Percentiles rank a stretch among this genome's conserved stretches.
Evolutionary conservation across 1,140 invertebrate species (phyloP).

Genomic region (Euura saliciscinereae): DNA sequence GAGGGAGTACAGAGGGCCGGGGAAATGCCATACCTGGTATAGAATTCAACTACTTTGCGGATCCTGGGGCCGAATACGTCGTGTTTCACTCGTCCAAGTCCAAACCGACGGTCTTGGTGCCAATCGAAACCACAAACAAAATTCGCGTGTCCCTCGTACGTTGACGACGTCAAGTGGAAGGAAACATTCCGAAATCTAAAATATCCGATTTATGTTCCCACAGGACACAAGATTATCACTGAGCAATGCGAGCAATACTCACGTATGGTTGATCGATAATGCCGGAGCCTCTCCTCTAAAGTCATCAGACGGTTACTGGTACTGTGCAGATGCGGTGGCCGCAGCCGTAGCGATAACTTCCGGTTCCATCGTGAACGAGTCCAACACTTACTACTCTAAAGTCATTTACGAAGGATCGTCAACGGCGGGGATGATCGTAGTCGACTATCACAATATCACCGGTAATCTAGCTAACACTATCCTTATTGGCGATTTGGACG

Average conservation of each 20-base stretch:
- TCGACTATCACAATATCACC: conserved; percentile 35
- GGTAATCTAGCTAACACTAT: conserved; percentile 31
- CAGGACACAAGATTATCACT: conserved; percentile 41
- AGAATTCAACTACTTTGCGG: conserved; percentile 67
- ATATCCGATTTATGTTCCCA: conserved; percentile 3
- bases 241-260: conserved; percentile 33
- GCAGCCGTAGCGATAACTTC: conserved; percentile 11
- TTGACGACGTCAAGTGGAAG: background rate
- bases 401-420: conserved; percentile 19
- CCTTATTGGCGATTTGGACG: conserved; percentile 36
- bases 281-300: conserved; percentile 35
- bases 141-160: background rate
- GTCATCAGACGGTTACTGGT: conserved; percentile 20
- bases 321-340: conserved; percentile 20
- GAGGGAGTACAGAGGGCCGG: conserved; percentile 60
- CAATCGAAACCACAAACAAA: background rate
- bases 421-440: conserved; percentile 21
- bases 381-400: conserved; percentile 19
- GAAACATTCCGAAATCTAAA: no score
- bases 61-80: conserved; percentile 64
- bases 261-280: conserved; percentile 43
- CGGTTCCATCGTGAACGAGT: background rate
- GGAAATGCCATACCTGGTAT: conserved; percentile 60
- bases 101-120: background rate
- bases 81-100: conserved; percentile 46